These are phyloP conservation scores for Chelidonichthys spinosus DNA, from an alignment of 2,797 vertebrate genomes.

Conservation along the genomic window DNA sequence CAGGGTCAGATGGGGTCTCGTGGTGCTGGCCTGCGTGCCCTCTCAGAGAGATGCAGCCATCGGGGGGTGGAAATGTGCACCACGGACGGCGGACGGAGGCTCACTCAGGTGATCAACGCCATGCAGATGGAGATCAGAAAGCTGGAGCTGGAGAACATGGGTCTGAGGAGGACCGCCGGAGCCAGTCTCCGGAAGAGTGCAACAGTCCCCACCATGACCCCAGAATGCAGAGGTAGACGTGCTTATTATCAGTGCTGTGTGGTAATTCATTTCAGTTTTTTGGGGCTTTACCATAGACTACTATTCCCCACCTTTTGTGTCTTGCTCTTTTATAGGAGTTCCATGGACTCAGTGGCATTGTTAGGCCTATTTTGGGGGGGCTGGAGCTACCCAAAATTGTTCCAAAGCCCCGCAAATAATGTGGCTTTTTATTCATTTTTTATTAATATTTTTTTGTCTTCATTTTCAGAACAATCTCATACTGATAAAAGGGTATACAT, in stretches of 20 bases:
- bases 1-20: slow-evolving; percentile 34
- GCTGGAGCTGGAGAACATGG: slow-evolving; percentile 86
- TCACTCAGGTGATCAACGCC: slow-evolving; percentile 81
- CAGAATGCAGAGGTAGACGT: slow-evolving; percentile 80
- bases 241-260: not conserved
- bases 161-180: slow-evolving; percentile 78
- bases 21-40: not conserved
- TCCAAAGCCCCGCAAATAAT: no score
- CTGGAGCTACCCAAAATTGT: no score
- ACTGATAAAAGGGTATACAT: no score
- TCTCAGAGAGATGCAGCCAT: not conserved
- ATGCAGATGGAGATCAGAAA: slow-evolving; percentile 85
- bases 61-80: slow-evolving; percentile 17
- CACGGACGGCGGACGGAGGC: slow-evolving; percentile 81
- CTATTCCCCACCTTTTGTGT: not conserved
- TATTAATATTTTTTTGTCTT: no score
- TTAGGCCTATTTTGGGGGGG: no score
- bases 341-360: not conserved
- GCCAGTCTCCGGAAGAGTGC: slow-evolving; percentile 49
- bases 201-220: slow-evolving; percentile 46
- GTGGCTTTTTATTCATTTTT: no score
- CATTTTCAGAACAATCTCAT: no score
- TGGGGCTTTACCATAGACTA: not conserved
- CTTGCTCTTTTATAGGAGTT: not conserved
- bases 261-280: not conserved